Evolutionary conservation across 1,140 invertebrate species (phyloP).

Genomic region (Ctenoplectra terminalis): DNA sequence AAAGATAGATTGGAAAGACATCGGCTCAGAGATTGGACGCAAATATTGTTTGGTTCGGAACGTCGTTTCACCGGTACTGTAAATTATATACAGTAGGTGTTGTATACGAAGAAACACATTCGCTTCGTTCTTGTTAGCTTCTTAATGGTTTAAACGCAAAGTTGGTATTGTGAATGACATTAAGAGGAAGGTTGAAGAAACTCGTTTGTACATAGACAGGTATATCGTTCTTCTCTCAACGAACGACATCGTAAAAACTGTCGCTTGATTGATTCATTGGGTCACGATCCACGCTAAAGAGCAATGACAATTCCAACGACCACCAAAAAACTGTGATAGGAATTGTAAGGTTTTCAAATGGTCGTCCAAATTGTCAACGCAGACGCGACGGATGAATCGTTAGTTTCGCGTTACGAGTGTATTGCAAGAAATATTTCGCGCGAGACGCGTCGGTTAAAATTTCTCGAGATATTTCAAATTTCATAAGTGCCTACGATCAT

Average conservation of each 20-base stretch:
- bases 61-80: conserved; percentile 3
- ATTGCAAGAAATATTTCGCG: neutral
- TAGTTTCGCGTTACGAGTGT: neutral
- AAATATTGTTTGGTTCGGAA: neutral
- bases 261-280: neutral
- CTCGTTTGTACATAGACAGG: conserved; percentile 45
- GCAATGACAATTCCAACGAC: conserved; percentile 36
- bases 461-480: neutral
- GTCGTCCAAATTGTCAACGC: neutral
- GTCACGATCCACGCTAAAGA: conserved; percentile 25
- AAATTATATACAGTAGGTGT: conserved; percentile 46
- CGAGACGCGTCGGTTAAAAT: neutral
- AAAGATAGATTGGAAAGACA: neutral
- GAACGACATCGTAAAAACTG: conserved; percentile 13
- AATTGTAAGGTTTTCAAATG: neutral
- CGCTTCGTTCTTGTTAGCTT: neutral
- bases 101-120: neutral
- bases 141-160: neutral
- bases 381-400: conserved; percentile 2
- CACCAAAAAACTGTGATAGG: neutral
- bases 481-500: neutral
- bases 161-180: neutral
- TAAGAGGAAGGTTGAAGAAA: conserved; percentile 29
- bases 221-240: neutral
- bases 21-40: too few species aligned